Evolutionary conservation across 1,140 invertebrate species (phyloP).

Genomic region (Drosophila subpulchrella): DNA sequence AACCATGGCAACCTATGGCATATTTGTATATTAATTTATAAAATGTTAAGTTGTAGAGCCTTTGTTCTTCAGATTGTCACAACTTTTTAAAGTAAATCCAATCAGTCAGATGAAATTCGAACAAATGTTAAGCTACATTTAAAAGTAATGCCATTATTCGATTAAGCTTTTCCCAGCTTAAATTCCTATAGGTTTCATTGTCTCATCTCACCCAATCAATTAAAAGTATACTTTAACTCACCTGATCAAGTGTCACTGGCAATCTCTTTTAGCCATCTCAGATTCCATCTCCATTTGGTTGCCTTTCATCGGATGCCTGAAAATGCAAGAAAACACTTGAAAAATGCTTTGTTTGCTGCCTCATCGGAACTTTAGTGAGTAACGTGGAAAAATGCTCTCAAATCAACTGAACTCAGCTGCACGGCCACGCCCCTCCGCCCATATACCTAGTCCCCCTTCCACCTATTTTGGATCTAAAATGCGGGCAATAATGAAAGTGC

Average conservation of each 20-base stretch:
- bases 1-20: too few species aligned
- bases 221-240: too few species aligned
- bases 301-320: slow-evolving; percentile 8
- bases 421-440: slow-evolving; percentile 7
- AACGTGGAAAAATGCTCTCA: slow-evolving; percentile 37
- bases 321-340: slow-evolving; percentile 15
- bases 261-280: background rate
- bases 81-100: too few species aligned
- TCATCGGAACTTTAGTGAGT: slow-evolving; percentile 3
- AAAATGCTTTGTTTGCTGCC: slow-evolving; percentile 39
- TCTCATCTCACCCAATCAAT: background rate
- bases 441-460: background rate
- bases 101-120: too few species aligned
- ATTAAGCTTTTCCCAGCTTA: too few species aligned
- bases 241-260: too few species aligned
- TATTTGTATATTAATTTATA: too few species aligned
- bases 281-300: slow-evolving; percentile 6
- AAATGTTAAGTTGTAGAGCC: too few species aligned
- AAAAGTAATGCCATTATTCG: background rate
- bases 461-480: slow-evolving; percentile 33
- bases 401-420: slow-evolving; percentile 55
- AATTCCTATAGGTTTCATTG: background rate
- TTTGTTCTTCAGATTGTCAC: too few species aligned
- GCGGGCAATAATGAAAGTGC: slow-evolving; percentile 69
- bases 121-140: too few species aligned